Conservation (phyloP, 2,113 vertebrate genomes). For the Vulpes vulpes region DNA sequence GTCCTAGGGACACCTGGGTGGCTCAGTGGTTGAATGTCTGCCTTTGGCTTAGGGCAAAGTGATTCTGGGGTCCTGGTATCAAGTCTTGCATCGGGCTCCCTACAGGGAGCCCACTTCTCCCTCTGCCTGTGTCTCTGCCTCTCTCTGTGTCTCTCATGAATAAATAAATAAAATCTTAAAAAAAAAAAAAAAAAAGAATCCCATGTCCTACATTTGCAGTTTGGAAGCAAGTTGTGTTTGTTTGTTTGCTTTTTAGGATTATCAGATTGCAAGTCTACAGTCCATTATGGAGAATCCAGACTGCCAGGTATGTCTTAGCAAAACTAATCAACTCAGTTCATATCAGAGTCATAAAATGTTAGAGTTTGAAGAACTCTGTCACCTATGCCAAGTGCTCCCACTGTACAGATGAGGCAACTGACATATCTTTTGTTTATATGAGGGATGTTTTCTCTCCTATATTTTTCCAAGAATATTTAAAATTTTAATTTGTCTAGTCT, state of each 20-base stretch:
- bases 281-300: not conserved
- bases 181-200: no score
- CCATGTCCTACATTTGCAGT: not conserved
- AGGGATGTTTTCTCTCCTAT: not conserved
- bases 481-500: not conserved
- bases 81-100: no score
- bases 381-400: not conserved
- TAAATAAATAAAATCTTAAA: no score
- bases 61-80: no score
- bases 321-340: not conserved
- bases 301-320: not conserved
- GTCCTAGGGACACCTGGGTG: not conserved
- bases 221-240: not conserved
- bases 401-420: not conserved
- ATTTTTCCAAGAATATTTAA: slow-evolving; percentile 21
- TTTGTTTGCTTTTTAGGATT: not conserved
- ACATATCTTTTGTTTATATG: not conserved
- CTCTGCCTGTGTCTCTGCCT: no score
- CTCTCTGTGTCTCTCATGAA: no score
- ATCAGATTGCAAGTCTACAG: not conserved
- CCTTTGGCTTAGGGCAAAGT: no score
- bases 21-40: no score
- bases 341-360: not conserved
- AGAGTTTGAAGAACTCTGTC: not conserved
- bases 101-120: no score